Evolutionary conservation across 2,888 invertebrate species (phyloP), one percentile per base, ranked within the genome.

Genomic region (Leucophora obtusa): DNA sequence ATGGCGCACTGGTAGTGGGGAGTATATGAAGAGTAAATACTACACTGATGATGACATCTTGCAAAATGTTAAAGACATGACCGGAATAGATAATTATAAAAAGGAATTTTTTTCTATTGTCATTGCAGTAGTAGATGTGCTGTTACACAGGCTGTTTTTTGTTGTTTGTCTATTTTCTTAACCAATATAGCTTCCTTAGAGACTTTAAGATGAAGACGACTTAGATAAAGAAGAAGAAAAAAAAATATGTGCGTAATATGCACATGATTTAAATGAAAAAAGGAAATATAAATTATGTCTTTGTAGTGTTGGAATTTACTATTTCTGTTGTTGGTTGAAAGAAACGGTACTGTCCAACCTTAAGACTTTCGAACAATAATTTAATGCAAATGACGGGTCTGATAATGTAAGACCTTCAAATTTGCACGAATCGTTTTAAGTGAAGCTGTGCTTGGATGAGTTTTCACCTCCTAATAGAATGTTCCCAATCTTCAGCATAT

Each of bases 21-120:
- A 15, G 24, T 21, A 28, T 1, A 43, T 17, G 43, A 59, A 21
- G 58, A 51, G 56, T 51, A 59, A 70, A 71, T 68, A 79, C 72
- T 70, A 73, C 51, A 59, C 82, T 84, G 83, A 82, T 82, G 86
- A 86, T 86, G 86, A 86, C 85, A 86, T 85, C 84, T 85, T 86
- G 84, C 82, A 81, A 82, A 83, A 84, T 82, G 82, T 82, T 83
- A 76, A 85, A 82, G 82, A 85, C 87, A 85, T 86, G 86, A 87
- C 87, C 85, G 83, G 86, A 87, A 86, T 86, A 84, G 82, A 85
- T 86, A 86, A 86, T 85, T 86, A 85, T 84, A 84, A 65, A 77
- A 81, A 43, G 84, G 68, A 56, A 79, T 47, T 21, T 38, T 59
- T 24, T 56, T 56, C 8, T 35, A 1, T 53, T 53, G n/a, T 53